Conservation (phyloP, 2,888 invertebrate genomes). For the Hyles lineata region DNA sequence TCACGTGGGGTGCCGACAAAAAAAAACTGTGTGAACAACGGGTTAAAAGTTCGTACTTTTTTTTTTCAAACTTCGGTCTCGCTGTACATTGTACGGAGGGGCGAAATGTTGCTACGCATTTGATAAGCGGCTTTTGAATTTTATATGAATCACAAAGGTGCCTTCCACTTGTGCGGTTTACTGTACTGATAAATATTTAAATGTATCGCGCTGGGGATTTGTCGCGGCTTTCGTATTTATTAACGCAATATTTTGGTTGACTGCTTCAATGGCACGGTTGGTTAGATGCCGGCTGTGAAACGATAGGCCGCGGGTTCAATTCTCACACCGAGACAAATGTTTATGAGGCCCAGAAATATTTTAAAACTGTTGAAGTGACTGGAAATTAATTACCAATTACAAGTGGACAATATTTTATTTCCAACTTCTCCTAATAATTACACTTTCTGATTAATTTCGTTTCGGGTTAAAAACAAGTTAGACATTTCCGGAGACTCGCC, state of each 20-base stretch:
- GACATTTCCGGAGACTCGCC: too few relatives aligned
- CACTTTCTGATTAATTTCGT: too few relatives aligned
- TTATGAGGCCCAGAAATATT: too few relatives aligned
- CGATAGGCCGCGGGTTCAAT: too few relatives aligned
- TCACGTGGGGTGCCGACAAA: neutral
- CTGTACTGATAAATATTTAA: conserved; percentile 13
- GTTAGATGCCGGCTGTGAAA: too few relatives aligned
- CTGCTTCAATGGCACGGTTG: too few relatives aligned
- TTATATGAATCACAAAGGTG: conserved; percentile 9
- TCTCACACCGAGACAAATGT: too few relatives aligned
- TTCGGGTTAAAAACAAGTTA: too few relatives aligned
- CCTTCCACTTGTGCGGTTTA: neutral
- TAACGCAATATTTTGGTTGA: neutral
- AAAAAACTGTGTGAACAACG: neutral
- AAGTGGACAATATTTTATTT: too few relatives aligned
- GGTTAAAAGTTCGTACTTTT: neutral
- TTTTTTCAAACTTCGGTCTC: neutral
- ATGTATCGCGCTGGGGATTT: neutral
- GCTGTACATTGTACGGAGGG: neutral
- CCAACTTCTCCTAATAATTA: too few relatives aligned
- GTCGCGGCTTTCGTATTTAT: neutral
- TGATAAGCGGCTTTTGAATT: conserved; percentile 16
- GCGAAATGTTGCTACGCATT: neutral
- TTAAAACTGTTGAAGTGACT: too few relatives aligned
- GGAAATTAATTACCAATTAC: too few relatives aligned